These are phyloP conservation scores for Antheraea pernyi DNA, from an alignment of 1,140 invertebrate genomes.

Conservation along the genomic window DNA sequence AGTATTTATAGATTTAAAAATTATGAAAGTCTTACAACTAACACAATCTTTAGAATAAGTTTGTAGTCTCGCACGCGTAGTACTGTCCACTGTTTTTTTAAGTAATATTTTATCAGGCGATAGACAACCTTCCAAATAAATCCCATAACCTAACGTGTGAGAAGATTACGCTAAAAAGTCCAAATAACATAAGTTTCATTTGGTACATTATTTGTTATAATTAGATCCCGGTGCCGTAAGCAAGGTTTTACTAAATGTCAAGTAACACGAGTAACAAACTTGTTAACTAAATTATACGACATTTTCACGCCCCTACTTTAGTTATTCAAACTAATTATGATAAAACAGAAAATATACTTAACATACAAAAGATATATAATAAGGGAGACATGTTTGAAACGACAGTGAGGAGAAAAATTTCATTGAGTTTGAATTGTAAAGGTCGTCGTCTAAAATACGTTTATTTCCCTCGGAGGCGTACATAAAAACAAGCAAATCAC, in stretches of 20 bases:
- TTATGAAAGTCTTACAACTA: no score
- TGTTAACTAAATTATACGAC: conserved; percentile 42
- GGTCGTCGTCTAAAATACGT: conserved; percentile 56
- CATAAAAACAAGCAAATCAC: conserved; percentile 73
- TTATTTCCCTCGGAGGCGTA: conserved; percentile 54
- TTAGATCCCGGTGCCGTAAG: conserved; percentile 27
- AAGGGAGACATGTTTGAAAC: conserved; percentile 11
- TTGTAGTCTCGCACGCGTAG: no score
- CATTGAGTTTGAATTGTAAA: conserved; percentile 32
- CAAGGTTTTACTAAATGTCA: conserved; percentile 36
- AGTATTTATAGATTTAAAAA: no score
- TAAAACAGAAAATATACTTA: conserved; percentile 25
- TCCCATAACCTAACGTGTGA: conserved; percentile 10
- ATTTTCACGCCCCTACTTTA: conserved; percentile 32
- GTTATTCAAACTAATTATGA: conserved; percentile 35
- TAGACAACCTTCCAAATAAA: not conserved
- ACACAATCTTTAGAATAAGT: no score
- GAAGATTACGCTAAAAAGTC: conserved; percentile 27
- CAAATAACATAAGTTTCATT: conserved; percentile 25
- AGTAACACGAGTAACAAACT: conserved; percentile 35
- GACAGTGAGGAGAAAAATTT: conserved; percentile 21
- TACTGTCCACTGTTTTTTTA: not conserved
- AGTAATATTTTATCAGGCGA: not conserved
- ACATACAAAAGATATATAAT: conserved; percentile 18
- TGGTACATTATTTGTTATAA: conserved; percentile 25